Evolutionary conservation across 2,113 vertebrate genomes (phyloP).

Genomic region (Elgaria multicarinata): DNA sequence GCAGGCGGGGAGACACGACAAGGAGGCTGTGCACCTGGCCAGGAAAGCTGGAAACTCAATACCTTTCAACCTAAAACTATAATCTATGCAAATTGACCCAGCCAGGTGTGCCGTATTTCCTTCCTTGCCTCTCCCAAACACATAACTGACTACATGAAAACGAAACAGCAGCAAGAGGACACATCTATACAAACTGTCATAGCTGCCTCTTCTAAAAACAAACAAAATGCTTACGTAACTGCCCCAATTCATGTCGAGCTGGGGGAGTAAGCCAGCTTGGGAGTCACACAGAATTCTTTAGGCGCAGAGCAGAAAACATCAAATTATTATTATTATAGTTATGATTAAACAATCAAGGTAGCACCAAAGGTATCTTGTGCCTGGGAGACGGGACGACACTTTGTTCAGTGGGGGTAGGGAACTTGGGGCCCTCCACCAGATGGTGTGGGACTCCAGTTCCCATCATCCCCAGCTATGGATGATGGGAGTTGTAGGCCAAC

Average conservation of each 20-base stretch:
- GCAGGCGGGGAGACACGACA: not conserved
- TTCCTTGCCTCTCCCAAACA: not conserved
- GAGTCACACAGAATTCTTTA: no score
- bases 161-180: not conserved
- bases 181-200: not conserved
- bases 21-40: not conserved
- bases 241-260: not conserved
- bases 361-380: no score
- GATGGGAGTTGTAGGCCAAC: no score
- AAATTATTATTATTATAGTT: no score
- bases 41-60: slow-evolving; percentile 48
- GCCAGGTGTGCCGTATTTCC: not conserved
- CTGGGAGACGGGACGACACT: no score
- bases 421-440: no score
- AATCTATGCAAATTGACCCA: fast-evolving
- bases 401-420: no score
- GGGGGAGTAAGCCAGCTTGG: not conserved
- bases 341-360: no score
- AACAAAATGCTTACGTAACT: not conserved
- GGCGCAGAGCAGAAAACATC: not conserved
- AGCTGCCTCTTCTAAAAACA: not conserved
- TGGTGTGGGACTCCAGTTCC: not conserved
- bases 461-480: not conserved
- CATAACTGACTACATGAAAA: not conserved
- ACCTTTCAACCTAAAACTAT: not conserved